Evolutionary conservation across 2,113 vertebrate genomes (phyloP).

Genomic region (Cyanoramphus novaezelandiae): DNA sequence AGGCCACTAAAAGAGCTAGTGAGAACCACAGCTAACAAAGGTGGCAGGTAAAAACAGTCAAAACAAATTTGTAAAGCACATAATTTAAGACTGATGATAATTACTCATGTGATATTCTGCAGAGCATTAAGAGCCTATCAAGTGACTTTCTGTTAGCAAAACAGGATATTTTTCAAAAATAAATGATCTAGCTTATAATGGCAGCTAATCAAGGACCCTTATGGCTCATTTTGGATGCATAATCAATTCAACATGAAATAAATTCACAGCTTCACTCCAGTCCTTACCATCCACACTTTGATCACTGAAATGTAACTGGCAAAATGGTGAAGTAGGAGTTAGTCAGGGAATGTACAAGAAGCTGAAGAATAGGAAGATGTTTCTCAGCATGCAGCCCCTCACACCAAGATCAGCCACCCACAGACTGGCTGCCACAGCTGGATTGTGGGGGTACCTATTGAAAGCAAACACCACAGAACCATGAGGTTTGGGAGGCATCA

Average conservation of each 20-base stretch:
- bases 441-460: neutral
- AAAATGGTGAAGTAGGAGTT: neutral
- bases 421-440: neutral
- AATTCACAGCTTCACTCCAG: neutral
- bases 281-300: neutral
- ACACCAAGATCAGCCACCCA: neutral
- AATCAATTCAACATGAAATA: neutral
- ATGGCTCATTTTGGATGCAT: neutral
- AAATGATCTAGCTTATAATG: neutral
- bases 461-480: neutral
- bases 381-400: neutral
- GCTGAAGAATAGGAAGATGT: neutral
- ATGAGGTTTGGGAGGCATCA: neutral
- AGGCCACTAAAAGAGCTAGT: neutral
- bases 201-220: neutral
- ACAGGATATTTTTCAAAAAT: neutral
- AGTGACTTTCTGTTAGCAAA: neutral
- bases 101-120: neutral
- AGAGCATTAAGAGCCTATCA: neutral
- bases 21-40: neutral
- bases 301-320: neutral
- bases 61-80: neutral
- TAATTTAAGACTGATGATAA: neutral
- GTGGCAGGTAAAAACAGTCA: neutral
- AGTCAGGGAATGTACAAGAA: neutral